These are phyloP conservation scores for Atrina japonica DNA, from an alignment of 2,888 invertebrate species.

Conservation along the genomic window DNA sequence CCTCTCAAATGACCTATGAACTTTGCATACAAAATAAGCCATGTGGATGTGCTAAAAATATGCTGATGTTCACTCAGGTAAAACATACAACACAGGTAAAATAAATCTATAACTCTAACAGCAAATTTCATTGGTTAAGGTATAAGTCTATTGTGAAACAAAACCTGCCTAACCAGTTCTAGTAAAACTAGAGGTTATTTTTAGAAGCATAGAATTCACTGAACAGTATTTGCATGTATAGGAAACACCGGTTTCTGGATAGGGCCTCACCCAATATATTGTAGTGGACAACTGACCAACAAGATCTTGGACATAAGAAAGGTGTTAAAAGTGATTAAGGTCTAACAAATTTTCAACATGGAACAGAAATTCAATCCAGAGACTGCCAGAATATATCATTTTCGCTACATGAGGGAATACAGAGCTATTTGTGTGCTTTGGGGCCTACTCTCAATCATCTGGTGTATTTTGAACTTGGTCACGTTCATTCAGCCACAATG, in stretches of 20 bases:
- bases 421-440: slow-evolving; percentile 96
- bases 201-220: slow-evolving; percentile 7
- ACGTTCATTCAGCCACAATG: slow-evolving; percentile 93
- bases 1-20: slow-evolving; percentile 26
- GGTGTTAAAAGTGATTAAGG: neutral
- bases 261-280: slow-evolving; percentile 21
- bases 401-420: slow-evolving; percentile 81
- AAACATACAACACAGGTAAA: slow-evolving; percentile 34
- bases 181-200: slow-evolving; percentile 28
- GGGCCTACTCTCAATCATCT: slow-evolving; percentile 98
- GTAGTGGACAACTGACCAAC: slow-evolving; percentile 3
- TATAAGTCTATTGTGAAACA: neutral
- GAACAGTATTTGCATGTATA: neutral
- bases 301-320: neutral
- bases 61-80: slow-evolving; percentile 21
- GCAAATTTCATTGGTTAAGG: slow-evolving; percentile 28
- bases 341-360: neutral
- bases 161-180: slow-evolving; percentile 47
- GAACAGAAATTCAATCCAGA: slow-evolving; percentile 66
- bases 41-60: slow-evolving; percentile 34
- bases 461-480: slow-evolving; percentile 96
- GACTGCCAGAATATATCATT: slow-evolving; percentile 72
- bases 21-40: slow-evolving; percentile 38
- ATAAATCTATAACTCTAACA: slow-evolving; percentile 8
- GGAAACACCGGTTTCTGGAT: neutral